Evolutionary conservation across 2,888 invertebrate genomes (phyloP).

Genomic region (Amblyteles armatorius): DNA sequence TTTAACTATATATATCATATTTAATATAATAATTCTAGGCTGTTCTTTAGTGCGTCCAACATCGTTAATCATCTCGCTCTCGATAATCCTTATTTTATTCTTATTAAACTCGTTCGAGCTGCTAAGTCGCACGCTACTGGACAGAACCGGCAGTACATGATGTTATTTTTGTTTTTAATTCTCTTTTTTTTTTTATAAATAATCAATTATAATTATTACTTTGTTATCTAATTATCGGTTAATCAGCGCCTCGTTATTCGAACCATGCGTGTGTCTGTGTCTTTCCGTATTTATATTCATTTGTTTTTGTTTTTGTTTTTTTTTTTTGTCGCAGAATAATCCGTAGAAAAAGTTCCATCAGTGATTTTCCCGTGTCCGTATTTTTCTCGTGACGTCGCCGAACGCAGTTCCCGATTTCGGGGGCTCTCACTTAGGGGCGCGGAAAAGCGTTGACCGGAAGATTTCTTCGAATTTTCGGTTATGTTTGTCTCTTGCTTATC

Average conservation of each 20-base stretch:
- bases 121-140: slow-evolving; percentile 59
- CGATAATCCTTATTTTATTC: slow-evolving; percentile 12
- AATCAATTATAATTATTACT: slow-evolving; percentile 36
- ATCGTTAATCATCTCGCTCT: slow-evolving; percentile 30
- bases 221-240: slow-evolving; percentile 42
- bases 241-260: slow-evolving; percentile 30
- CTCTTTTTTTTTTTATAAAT: slow-evolving; percentile 55
- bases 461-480: background rate
- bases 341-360: slow-evolving; percentile 74
- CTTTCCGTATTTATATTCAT: slow-evolving; percentile 25
- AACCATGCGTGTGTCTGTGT: slow-evolving; percentile 29
- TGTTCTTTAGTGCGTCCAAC: slow-evolving; percentile 28
- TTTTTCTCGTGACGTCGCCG: background rate
- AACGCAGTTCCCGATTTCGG: background rate
- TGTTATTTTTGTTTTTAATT: slow-evolving; percentile 40
- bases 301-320: background rate
- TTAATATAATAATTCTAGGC: slow-evolving; percentile 23
- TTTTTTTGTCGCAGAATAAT: slow-evolving; percentile 57
- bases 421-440: background rate
- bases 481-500: background rate
- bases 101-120: slow-evolving; percentile 44
- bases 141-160: slow-evolving; percentile 79
- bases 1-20: slow-evolving; percentile 38
- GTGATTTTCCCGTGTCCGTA: background rate
- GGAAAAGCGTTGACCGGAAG: background rate